Percentiles rank a stretch among this genome's conserved stretches.
phyloP scores from a whole-genome alignment of 2,797 vertebrate species.

The Hydrolagus colliei region DNA sequence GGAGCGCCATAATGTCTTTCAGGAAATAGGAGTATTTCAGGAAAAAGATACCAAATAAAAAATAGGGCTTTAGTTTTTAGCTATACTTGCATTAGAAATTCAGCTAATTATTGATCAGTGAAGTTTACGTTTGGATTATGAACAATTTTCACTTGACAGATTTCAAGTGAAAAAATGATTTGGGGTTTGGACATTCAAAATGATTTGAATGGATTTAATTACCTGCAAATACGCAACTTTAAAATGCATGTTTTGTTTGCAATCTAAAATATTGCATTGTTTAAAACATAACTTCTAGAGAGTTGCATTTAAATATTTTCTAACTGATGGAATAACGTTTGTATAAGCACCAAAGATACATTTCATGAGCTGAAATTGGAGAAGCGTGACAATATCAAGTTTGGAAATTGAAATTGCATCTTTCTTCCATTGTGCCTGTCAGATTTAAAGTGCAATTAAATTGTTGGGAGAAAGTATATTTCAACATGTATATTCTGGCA shows the following conservation, averaged over 20 bases:
- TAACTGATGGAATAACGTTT: no score
- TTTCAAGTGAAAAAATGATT: no score
- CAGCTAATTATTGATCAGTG: neutral
- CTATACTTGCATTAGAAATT: neutral
- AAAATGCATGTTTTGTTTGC: no score
- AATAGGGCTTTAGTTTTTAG: neutral
- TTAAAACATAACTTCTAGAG: no score
- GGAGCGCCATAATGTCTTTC: neutral
- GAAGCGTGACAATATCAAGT: neutral
- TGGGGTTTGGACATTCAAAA: no score
- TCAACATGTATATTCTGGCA: neutral
- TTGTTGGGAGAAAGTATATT: neutral
- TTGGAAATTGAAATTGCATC: neutral
- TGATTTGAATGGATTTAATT: no score
- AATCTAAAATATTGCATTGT: no score
- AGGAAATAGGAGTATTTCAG: neutral
- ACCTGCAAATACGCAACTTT: no score
- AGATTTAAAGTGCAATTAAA: neutral
- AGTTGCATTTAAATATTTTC: no score
- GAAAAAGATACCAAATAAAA: slow-evolving; percentile 2
- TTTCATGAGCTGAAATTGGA: neutral
- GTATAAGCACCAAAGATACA: no score
- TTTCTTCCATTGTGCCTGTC: neutral
- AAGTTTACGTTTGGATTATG: neutral
- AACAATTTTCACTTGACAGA: neutral